phyloP scores from a whole-genome alignment of 2,888 invertebrate species.

The Drosophila rubida region DNA sequence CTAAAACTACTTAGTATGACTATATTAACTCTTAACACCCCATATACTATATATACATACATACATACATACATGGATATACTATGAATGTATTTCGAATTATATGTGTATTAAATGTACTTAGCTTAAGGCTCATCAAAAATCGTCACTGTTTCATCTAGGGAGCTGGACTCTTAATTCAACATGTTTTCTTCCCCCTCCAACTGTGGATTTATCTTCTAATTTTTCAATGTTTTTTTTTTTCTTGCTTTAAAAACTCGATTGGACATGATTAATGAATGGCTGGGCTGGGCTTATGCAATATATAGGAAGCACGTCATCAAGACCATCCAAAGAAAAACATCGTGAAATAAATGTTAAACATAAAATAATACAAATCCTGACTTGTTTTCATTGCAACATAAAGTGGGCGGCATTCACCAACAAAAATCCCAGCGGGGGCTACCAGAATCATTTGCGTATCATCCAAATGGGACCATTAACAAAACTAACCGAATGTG shows the following conservation, averaged over 20 bases:
- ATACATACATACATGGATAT: conserved; percentile 23
- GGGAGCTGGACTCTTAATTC: conserved; percentile 37
- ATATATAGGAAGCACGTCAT: conserved; percentile 29
- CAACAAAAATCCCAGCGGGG: conserved; percentile 46
- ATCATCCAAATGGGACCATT: conserved; percentile 27
- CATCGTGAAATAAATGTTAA: conserved; percentile 71
- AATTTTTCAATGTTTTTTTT: background rate
- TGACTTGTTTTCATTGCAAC: conserved; percentile 46
- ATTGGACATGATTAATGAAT: conserved; percentile 57
- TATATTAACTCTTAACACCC: conserved; percentile 21
- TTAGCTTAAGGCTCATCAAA: conserved; percentile 29
- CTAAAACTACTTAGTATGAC: conserved; percentile 28
- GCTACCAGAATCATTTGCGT: conserved; percentile 23
- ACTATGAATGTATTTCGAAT: conserved; percentile 11
- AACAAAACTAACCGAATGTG: conserved; percentile 14
- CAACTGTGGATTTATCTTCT: background rate
- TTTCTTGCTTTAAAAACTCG: conserved; percentile 10
- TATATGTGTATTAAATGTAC: conserved; percentile 41
- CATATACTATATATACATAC: conserved; percentile 1
- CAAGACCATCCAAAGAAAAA: conserved; percentile 30
- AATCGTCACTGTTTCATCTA: conserved; percentile 9
- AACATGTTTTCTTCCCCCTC: conserved; percentile 4
- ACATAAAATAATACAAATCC: conserved; percentile 42
- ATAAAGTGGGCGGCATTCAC: conserved; percentile 3
- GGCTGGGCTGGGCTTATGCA: conserved; percentile 15